A percentile compares a stretch with the other conserved stretches of the same genome.
Conservation (phyloP, 2,888 invertebrate genomes). For the Megalurothrips usitatus region DNA sequence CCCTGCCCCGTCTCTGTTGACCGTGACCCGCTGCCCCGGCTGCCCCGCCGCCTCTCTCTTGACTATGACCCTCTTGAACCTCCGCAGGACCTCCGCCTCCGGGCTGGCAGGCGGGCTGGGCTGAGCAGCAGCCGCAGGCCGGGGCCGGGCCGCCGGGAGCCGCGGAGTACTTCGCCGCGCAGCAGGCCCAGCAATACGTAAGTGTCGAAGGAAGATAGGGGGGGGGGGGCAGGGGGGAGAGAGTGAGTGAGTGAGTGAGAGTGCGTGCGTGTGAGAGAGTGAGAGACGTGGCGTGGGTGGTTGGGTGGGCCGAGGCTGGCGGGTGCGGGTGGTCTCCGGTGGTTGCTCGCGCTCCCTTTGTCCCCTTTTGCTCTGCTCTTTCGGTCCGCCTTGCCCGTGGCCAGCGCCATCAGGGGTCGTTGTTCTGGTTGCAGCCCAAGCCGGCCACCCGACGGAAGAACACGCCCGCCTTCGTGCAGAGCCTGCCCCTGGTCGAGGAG, state of each 20-base stretch:
- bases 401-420: neutral
- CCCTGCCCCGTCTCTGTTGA: no score
- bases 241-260: neutral
- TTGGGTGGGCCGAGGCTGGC: neutral
- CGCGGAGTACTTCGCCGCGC: neutral
- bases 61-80: no score
- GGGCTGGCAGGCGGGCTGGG: neutral
- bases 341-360: neutral
- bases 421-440: conserved; percentile 23
- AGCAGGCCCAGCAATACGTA: conserved; percentile 4
- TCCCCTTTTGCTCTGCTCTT: conserved; percentile 1
- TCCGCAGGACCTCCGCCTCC: no score
- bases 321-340: neutral
- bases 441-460: conserved; percentile 4
- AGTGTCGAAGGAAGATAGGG: neutral
- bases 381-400: neutral
- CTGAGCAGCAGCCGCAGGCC: neutral
- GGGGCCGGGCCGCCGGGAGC: neutral
- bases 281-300: neutral
- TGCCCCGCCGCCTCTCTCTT: no score
- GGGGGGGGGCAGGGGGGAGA: neutral
- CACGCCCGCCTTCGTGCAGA: conserved; percentile 7
- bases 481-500: conserved; percentile 6
- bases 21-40: no score
- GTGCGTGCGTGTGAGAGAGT: neutral